phyloP scores from a whole-genome alignment of 92 coral and sea anemone genomes.

The Parazoanthus atlanticus region DNA sequence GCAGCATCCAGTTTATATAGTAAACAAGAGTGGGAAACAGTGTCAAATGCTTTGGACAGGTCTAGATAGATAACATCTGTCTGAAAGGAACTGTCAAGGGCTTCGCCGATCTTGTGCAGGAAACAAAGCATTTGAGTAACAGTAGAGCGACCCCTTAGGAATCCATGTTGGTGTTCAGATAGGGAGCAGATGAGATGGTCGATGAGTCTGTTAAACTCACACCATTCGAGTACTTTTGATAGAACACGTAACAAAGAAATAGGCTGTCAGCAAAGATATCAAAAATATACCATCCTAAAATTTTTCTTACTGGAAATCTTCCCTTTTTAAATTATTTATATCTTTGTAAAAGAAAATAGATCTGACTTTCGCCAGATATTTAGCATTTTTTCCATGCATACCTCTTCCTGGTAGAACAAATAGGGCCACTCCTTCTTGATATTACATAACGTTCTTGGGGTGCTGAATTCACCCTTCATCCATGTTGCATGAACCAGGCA shows the following conservation, averaged over 20 bases:
- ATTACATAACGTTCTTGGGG: background rate
- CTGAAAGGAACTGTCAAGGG: background rate
- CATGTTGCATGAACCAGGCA: background rate
- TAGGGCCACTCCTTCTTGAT: background rate
- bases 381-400: too few relatives aligned
- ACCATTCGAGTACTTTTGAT: too few relatives aligned
- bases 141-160: background rate
- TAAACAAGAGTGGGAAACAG: background rate
- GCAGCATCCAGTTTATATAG: background rate
- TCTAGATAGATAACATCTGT: background rate
- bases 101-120: background rate
- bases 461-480: background rate
- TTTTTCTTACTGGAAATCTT: too few relatives aligned
- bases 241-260: too few relatives aligned
- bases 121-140: too few relatives aligned
- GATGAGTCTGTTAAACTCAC: background rate
- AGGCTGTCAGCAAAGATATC: too few relatives aligned
- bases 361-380: too few relatives aligned
- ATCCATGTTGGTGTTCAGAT: constrained; percentile 3
- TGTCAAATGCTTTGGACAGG: background rate
- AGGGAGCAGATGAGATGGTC: background rate
- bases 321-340: too few relatives aligned
- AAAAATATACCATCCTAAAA: too few relatives aligned
- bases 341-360: too few relatives aligned
- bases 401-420: background rate